Conservation (phyloP, 2,797 vertebrate species). For the Onychomys torridus region DNA sequence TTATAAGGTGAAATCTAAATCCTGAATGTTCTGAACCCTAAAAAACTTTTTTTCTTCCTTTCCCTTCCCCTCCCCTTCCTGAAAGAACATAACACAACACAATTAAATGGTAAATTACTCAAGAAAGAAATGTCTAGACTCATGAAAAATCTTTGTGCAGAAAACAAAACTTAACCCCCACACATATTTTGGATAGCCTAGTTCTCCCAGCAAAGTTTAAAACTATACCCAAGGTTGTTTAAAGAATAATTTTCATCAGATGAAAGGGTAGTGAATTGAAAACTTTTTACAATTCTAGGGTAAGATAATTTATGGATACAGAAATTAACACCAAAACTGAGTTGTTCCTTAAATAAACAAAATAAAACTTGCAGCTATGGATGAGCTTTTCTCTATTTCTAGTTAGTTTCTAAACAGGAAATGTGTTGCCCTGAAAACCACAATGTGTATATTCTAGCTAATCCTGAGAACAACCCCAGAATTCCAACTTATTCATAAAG, state of each 20-base stretch:
- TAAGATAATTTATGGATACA: slow-evolving; percentile 49
- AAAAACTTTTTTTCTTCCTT: slow-evolving; percentile 67
- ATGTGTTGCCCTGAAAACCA: not conserved
- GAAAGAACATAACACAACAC: slow-evolving; percentile 69
- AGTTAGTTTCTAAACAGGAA: not conserved
- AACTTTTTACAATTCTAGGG: slow-evolving; percentile 67
- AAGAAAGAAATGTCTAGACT: slow-evolving; percentile 79
- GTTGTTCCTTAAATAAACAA: slow-evolving; percentile 51
- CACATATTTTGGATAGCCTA: slow-evolving; percentile 68
- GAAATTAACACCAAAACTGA: slow-evolving; percentile 48
- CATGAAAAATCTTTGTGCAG: slow-evolving; percentile 75
- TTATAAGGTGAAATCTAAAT: slow-evolving; percentile 89
- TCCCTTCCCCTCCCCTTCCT: slow-evolving; percentile 61
- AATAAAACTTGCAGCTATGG: not conserved
- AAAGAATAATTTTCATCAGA: slow-evolving; percentile 52
- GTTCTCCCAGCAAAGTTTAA: slow-evolving; percentile 56
- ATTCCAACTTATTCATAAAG: slow-evolving; percentile 54
- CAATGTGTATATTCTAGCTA: not conserved
- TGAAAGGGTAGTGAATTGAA: slow-evolving; percentile 18
- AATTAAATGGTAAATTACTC: slow-evolving; percentile 88
- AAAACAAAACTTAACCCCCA: slow-evolving; percentile 73
- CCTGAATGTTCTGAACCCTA: slow-evolving; percentile 79
- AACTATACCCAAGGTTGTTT: slow-evolving; percentile 58
- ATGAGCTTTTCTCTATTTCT: not conserved
- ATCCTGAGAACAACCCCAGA: not conserved